These are phyloP conservation scores for Apodemus agrarius DNA, from an alignment of 2,797 vertebrate genomes.

Conservation along the genomic window DNA sequence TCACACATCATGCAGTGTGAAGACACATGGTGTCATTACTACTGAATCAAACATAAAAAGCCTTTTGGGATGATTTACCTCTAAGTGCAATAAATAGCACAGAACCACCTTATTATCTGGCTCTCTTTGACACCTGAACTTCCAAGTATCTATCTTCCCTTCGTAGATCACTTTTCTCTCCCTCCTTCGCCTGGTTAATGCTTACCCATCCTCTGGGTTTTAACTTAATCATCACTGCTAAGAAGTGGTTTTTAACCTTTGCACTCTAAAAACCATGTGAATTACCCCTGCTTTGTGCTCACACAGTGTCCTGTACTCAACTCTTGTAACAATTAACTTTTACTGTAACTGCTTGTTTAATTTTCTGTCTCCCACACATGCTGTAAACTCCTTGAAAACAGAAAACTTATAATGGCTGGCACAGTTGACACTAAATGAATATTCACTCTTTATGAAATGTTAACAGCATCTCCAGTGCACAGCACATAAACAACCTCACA, in stretches of 20 bases:
- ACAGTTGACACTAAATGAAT: neutral
- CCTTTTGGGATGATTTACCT: neutral
- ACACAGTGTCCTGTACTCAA: neutral
- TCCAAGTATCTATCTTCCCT: neutral
- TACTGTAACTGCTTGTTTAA: neutral
- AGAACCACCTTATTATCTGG: neutral
- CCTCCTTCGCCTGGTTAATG: neutral
- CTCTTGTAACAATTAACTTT: constrained; percentile 1
- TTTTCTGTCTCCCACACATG: constrained; percentile 17
- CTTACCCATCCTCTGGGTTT: neutral
- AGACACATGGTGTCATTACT: neutral
- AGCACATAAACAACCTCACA: neutral
- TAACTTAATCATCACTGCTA: neutral
- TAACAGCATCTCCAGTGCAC: neutral
- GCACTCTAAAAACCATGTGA: neutral
- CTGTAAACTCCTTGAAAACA: constrained; percentile 20
- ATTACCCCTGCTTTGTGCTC: neutral
- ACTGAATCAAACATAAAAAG: neutral
- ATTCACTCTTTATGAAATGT: constrained; percentile 4
- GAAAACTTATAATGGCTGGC: neutral
- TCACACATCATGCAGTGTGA: neutral
- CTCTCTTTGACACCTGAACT: neutral
- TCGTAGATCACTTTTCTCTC: neutral
- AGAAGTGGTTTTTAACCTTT: neutral
- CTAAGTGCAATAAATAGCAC: neutral